Evolutionary conservation across 2,113 vertebrate genomes (phyloP), one percentile per base, ranked within the genome.

Genomic region (Rhynchopsitta pachyrhyncha): DNA sequence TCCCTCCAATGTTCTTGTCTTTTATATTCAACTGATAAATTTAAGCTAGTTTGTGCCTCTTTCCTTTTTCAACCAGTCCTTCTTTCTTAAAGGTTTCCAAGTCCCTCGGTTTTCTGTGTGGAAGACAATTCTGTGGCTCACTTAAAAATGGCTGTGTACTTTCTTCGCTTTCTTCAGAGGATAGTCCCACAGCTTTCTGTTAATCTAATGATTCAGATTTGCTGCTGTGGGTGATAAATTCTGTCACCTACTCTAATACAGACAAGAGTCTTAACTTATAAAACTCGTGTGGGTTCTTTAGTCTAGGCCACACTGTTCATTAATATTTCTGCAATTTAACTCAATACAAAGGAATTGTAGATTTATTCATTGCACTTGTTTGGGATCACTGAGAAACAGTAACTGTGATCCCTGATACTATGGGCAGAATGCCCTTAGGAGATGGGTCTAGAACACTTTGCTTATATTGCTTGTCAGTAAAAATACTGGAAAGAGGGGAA

Each of bases 241-340:
- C 64, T 89, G 49, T 57, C 55, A 88, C 80, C 82, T 92, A 84
- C 74, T 86, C 80, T 73, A 62, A 89, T 75, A 94, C 73, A 86
- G 78, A 85, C 53, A 62, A 73, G 92, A 94, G 19, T 96, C 94
- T 88, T 86, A 68, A 76, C 94, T 92, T 94, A 28, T 84, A 52
- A 67, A 93, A 78, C 15, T 90, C 20, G 33, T 77, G 50, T 94
- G 85, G 62, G 42, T 90, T 73, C 92, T 89, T 84, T 68, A 92
- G 73, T 88, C 77, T 92, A 75, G 86, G 69, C 73, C 67, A 73
- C 31, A 59, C 52, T 82, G 22, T 60, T 93, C 49, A 76, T 92
- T 83, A 90, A 47, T 84, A 88, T 80, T 95, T 91, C 75, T 93
- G 35, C 52, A 88, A 49, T 84, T 81, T 86, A 75, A 91, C 64